These are phyloP conservation scores for Rhagium mordax DNA, from an alignment of 2,888 invertebrate species.

Conservation along the genomic window DNA sequence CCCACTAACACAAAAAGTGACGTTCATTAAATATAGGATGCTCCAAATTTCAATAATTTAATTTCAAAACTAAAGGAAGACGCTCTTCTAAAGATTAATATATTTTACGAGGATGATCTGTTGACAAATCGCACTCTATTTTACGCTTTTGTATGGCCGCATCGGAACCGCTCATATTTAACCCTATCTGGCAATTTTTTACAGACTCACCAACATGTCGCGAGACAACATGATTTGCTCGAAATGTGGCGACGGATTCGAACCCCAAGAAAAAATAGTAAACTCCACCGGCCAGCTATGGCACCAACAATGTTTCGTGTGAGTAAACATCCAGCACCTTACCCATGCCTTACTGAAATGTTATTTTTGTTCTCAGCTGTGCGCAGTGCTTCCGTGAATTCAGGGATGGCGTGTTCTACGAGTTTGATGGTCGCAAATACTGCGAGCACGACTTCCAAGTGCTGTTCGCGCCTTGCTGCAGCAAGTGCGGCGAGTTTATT, in stretches of 20 bases:
- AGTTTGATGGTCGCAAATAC: constrained; percentile 99
- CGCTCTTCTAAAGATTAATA: no score
- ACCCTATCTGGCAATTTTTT: constrained; percentile 53
- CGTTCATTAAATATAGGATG: no score
- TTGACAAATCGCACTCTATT: no score
- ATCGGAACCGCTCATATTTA: no score
- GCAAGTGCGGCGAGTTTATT: constrained; percentile 89
- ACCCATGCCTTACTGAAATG: not conserved
- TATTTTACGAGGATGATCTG: no score
- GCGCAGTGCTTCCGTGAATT: constrained; percentile 99
- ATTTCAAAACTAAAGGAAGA: no score
- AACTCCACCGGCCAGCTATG: constrained; percentile 98
- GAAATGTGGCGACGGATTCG: constrained; percentile 97
- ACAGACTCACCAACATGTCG: constrained; percentile 80
- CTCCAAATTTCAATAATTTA: no score
- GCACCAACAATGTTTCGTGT: constrained; percentile 99
- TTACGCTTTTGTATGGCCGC: no score
- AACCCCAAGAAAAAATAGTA: constrained; percentile 97
- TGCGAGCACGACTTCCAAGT: constrained; percentile 99
- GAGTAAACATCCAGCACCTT: constrained; percentile 69
- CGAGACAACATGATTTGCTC: constrained; percentile 95
- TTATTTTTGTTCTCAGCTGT: constrained; percentile 79
- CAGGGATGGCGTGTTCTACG: constrained; percentile 97
- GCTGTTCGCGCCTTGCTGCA: constrained; percentile 89
- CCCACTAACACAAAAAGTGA: no score